These are phyloP conservation scores for Asbolus verrucosus DNA, from an alignment of 1,140 invertebrate species.

Conservation along the genomic window DNA sequence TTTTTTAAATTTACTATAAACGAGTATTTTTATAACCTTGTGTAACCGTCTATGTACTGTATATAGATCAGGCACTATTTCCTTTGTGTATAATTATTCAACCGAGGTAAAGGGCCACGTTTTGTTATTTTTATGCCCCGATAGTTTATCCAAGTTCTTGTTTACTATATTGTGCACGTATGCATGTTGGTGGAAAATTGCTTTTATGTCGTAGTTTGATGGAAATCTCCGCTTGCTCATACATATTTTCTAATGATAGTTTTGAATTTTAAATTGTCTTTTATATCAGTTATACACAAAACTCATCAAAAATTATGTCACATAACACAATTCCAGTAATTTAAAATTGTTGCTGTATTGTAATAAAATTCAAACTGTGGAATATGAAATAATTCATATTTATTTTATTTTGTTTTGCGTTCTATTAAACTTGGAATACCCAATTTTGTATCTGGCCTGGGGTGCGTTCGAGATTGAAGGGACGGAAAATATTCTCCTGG, in stretches of 20 bases:
- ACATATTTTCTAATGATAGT: slow-evolving; percentile 11
- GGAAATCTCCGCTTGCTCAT: slow-evolving; percentile 16
- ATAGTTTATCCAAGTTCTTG: slow-evolving; percentile 31
- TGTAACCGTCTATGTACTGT: not conserved
- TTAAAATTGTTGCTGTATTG: too few species aligned
- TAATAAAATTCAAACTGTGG: too few species aligned
- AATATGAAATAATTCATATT: not conserved
- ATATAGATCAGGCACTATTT: too few species aligned
- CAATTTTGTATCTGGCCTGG: slow-evolving; percentile 2
- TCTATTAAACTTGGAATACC: not conserved
- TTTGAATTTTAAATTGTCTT: slow-evolving; percentile 1
- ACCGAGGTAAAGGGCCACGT: slow-evolving; percentile 10
- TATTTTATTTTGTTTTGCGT: slow-evolving; percentile 6
- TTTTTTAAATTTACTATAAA: too few species aligned
- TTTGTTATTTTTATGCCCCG: slow-evolving; percentile 27
- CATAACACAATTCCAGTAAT: not conserved
- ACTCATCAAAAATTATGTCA: too few species aligned
- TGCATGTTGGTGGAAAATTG: slow-evolving; percentile 20
- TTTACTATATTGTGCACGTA: slow-evolving; percentile 10
- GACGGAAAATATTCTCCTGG: slow-evolving; percentile 10
- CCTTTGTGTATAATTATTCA: slow-evolving; percentile 32
- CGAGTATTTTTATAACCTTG: too few species aligned
- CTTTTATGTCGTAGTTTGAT: slow-evolving; percentile 7
- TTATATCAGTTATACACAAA: not conserved
- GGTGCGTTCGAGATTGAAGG: slow-evolving; percentile 12